Percentiles rank a stretch among this genome's conserved stretches.
These are phyloP conservation scores for Macquaria australasica DNA, from an alignment of 2,113 vertebrate species.

Conservation along the genomic window DNA sequence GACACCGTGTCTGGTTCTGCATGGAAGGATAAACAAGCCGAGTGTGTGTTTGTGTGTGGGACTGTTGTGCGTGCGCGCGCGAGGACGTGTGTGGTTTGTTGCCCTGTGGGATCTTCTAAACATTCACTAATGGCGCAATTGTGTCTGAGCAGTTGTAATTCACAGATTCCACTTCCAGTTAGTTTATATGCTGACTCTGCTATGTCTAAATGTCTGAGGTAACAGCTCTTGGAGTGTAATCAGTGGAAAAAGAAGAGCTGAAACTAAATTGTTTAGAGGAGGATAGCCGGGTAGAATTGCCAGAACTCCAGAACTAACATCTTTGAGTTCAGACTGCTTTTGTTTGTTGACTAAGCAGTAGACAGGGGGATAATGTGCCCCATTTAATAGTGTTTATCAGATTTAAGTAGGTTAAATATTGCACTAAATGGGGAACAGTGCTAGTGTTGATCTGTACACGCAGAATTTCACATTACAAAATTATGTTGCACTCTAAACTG, in stretches of 20 bases:
- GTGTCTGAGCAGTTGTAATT: slow-evolving; percentile 64
- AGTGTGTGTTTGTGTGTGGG: slow-evolving; percentile 57
- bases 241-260: slow-evolving; percentile 54
- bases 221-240: slow-evolving; percentile 48
- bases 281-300: slow-evolving; percentile 37
- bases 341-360: slow-evolving; percentile 42
- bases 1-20: slow-evolving; percentile 73
- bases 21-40: slow-evolving; percentile 75
- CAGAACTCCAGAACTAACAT: slow-evolving; percentile 35
- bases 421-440: neutral
- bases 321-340: slow-evolving; percentile 42
- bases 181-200: slow-evolving; percentile 64
- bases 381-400: slow-evolving; percentile 36
- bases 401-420: slow-evolving; percentile 46
- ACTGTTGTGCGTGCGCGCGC: slow-evolving; percentile 26
- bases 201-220: slow-evolving; percentile 47
- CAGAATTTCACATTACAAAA: slow-evolving; percentile 12
- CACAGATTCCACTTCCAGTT: slow-evolving; percentile 53
- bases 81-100: slow-evolving; percentile 59
- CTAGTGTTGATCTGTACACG: neutral
- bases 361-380: slow-evolving; percentile 28
- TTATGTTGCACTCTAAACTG: neutral
- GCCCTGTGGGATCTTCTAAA: slow-evolving; percentile 67
- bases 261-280: slow-evolving; percentile 66
- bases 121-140: slow-evolving; percentile 63